Evolutionary conservation across 37 sponge, comb jelly and placozoan species (phyloP).

Genomic region (Axinella damicornis): DNA sequence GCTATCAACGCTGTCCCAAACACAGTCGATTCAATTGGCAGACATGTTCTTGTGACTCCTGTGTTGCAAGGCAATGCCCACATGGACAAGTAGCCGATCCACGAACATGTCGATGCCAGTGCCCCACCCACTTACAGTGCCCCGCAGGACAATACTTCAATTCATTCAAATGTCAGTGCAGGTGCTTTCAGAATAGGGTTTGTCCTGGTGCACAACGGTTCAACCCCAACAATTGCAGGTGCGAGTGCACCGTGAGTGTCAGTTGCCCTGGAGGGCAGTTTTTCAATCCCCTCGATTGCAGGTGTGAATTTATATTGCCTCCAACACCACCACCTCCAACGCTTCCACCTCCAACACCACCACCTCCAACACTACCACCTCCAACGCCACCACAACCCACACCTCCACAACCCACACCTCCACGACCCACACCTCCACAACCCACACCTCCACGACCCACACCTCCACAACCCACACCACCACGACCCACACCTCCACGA

Average conservation of each 20-base stretch:
- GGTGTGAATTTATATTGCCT: conserved; percentile 8
- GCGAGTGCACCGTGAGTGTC: conserved; percentile 25
- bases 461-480: too few species aligned
- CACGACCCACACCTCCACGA: neutral
- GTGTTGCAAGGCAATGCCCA: too few species aligned
- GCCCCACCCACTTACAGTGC: neutral
- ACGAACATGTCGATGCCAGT: too few species aligned
- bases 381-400: too few species aligned
- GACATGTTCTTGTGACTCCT: too few species aligned
- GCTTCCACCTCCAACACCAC: neutral
- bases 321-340: neutral
- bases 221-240: conserved; percentile 19
- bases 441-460: conserved; percentile 1
- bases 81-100: too few species aligned
- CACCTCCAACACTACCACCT: neutral
- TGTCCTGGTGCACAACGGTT: neutral
- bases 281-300: conserved; percentile 11
- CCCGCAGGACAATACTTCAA: conserved; percentile 15
- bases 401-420: too few species aligned
- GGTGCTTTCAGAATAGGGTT: conserved; percentile 1
- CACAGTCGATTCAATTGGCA: too few species aligned
- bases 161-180: conserved; percentile 28
- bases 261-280: neutral
- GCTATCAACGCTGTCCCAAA: neutral
- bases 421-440: neutral